Percentiles rank a stretch among this genome's conserved stretches.
Conservation (phyloP, 2,797 vertebrate species). For the Hyperoplus immaculatus region DNA sequence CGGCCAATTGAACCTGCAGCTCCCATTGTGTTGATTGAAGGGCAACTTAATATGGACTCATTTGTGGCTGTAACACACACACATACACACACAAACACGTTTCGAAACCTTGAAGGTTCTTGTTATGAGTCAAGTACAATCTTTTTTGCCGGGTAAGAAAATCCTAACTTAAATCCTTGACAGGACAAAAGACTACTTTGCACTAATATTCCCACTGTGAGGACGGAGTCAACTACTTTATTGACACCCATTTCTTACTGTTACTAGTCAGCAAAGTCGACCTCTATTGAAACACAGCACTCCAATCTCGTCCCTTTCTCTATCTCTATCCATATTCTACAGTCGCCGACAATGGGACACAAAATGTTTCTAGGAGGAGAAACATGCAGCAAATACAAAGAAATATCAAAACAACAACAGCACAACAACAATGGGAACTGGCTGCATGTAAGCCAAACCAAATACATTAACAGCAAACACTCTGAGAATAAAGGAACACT, state of each 20-base stretch:
- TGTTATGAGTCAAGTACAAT: slow-evolving; percentile 20
- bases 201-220: slow-evolving; percentile 34
- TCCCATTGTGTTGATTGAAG: slow-evolving; percentile 55
- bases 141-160: slow-evolving; percentile 35
- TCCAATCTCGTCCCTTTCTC: neutral
- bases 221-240: slow-evolving; percentile 37
- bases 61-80: slow-evolving; percentile 20
- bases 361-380: no score
- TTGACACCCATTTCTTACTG: slow-evolving; percentile 38
- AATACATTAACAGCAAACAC: no score
- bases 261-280: slow-evolving; percentile 17
- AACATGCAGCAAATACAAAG: no score
- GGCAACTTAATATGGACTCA: slow-evolving; percentile 48
- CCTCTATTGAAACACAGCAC: slow-evolving; percentile 6
- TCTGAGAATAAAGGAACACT: no score
- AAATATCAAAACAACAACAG: no score
- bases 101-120: slow-evolving; percentile 14
- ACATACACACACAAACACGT: slow-evolving; percentile 14
- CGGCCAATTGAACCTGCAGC: slow-evolving; percentile 54
- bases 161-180: slow-evolving; percentile 26
- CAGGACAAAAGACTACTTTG: slow-evolving; percentile 19
- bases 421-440: no score
- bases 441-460: no score
- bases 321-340: neutral
- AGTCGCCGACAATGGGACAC: no score